Evolutionary conservation across 2,113 vertebrate species (phyloP).

Genomic region (Saccopteryx bilineata): DNA sequence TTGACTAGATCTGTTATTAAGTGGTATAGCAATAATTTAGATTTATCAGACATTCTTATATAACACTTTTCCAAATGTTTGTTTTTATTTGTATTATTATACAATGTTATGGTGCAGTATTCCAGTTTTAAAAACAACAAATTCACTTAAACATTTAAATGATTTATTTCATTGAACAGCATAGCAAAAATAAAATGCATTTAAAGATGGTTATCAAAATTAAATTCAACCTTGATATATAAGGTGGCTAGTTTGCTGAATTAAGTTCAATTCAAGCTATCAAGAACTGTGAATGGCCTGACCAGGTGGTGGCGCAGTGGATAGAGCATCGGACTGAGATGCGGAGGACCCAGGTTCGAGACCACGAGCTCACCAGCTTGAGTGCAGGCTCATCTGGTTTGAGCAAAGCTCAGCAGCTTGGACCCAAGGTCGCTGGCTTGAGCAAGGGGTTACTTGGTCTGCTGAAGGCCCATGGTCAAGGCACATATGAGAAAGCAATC

Average conservation of each 20-base stretch:
- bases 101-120: background rate
- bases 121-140: background rate
- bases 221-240: slow-evolving; percentile 41
- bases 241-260: background rate
- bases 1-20: background rate
- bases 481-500: no score
- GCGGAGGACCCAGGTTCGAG: no score
- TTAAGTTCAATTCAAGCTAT: background rate
- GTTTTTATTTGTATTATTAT: background rate
- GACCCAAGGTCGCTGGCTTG: no score
- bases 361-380: no score
- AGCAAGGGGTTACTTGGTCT: no score
- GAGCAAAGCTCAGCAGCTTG: no score
- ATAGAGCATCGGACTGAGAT: no score
- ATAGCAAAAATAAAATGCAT: background rate
- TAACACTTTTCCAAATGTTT: background rate
- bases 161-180: background rate
- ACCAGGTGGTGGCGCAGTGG: no score
- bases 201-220: slow-evolving; percentile 48
- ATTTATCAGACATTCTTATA: background rate
- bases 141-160: background rate
- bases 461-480: no score
- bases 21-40: background rate
- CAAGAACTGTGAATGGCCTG: background rate
- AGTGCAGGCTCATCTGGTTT: no score